phyloP scores from a whole-genome alignment of 1,140 invertebrate genomes.

The Drosophila equinoxialis region DNA sequence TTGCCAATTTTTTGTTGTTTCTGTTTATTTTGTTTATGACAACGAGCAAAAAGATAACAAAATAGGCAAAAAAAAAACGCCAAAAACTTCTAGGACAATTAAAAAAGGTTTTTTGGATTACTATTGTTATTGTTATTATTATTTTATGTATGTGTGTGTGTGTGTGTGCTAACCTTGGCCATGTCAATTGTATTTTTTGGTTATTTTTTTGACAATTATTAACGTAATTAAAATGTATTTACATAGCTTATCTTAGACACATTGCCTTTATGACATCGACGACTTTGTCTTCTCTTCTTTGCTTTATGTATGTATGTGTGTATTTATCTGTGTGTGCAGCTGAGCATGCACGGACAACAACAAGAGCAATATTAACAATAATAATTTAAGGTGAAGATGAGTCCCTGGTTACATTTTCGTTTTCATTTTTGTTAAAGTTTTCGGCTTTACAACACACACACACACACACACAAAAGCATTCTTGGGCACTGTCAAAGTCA shows the following conservation, averaged over 20 bases:
- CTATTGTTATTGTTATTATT: conserved; percentile 21
- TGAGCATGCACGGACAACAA: conserved; percentile 60
- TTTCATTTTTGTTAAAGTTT: conserved; percentile 38
- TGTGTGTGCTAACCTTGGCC: conserved; percentile 64
- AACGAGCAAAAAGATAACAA: conserved; percentile 53
- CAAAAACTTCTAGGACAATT: conserved; percentile 75
- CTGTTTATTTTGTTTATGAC: conserved; percentile 29
- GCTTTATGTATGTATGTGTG: conserved; percentile 2
- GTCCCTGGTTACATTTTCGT: conserved; percentile 27
- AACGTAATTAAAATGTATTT: conserved; percentile 82
- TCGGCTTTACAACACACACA: conserved; percentile 25
- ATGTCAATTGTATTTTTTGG: conserved; percentile 69
- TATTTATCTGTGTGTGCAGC: conserved; percentile 55
- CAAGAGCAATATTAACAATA: conserved; percentile 46
- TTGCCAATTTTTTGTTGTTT: conserved; percentile 35
- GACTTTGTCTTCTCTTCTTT: conserved; percentile 31
- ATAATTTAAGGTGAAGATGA: conserved; percentile 45
- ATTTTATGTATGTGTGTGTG: conserved; percentile 22
- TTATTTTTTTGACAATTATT: conserved; percentile 76
- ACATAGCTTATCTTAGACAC: conserved; percentile 71
- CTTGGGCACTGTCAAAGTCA: conserved; percentile 46
- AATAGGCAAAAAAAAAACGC: conserved; percentile 31
- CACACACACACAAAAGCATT: conserved; percentile 36
- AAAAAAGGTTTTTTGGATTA: conserved; percentile 50
- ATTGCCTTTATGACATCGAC: conserved; percentile 60